Evolutionary conservation across 2,797 vertebrate genomes (phyloP).

Genomic region (Phylloscopus collybita): DNA sequence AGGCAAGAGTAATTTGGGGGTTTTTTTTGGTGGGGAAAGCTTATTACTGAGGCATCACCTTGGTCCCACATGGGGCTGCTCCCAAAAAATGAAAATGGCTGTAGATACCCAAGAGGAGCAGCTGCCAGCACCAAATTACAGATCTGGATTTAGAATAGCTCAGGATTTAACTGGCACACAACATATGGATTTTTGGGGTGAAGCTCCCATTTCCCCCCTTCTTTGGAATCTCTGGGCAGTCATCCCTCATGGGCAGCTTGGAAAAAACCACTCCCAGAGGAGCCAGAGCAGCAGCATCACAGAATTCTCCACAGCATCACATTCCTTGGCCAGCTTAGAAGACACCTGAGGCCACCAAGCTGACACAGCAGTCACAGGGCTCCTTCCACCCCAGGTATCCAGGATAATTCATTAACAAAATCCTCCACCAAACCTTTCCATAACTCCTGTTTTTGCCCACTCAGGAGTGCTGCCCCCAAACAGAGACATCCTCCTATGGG

Average conservation of each 20-base stretch:
- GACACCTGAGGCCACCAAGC: neutral
- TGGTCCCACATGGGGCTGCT: neutral
- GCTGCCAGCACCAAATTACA: neutral
- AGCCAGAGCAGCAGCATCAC: neutral
- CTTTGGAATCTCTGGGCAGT: neutral
- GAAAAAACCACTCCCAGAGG: neutral
- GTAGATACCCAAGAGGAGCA: neutral
- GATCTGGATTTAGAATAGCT: neutral
- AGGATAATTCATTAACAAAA: neutral
- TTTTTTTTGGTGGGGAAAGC: neutral
- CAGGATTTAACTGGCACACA: neutral
- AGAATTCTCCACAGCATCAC: neutral
- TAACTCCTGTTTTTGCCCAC: neutral
- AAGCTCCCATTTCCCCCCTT: neutral
- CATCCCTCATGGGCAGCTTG: neutral
- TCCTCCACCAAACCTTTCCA: neutral
- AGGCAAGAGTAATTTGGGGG: neutral
- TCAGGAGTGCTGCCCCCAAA: neutral
- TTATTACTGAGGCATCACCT: neutral
- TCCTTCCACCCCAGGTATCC: neutral
- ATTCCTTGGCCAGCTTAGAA: neutral
- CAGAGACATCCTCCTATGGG: fast-evolving
- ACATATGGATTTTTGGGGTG: neutral
- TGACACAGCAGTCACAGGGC: neutral
- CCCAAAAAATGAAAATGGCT: neutral